Base-by-base conservation (phyloP, 2,888 invertebrate species). In the Chymomyza amoena region DNA sequence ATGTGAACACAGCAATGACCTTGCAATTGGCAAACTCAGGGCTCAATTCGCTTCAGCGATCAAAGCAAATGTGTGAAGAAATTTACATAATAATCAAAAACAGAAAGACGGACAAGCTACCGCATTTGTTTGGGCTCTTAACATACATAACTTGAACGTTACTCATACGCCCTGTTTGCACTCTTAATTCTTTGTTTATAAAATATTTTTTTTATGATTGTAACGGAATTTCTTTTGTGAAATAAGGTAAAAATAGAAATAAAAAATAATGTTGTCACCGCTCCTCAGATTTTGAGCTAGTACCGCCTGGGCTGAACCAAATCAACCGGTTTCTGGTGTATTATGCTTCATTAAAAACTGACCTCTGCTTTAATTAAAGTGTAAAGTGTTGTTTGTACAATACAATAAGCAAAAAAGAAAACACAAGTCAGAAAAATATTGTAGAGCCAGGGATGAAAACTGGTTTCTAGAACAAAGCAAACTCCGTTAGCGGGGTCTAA, bases 161-260 rank as follows among this genome's bases (percentile, higher is more conserved):
- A 79, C 79, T 78, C 79, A 78, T 78, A 59, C 73, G 69, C 60
- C 57, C 28, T 57, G 57, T 56, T 4, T 15, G 57, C 28, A 4
- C 57, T 25, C 25, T 9, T 76, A 64, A 76, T 79, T 79, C 79
- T 78, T 73, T 73, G 59, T 69, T 72, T 61, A 67, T 68, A 70
- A 75, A 7, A 32, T 32, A 32, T 32, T 32, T 32, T 70, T 72
- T 78, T 77, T 77, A 79, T 77, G 77, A 76, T 73, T 78, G 86
- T 81, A 85, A 84, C 84, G 87, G 85, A 74, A 85, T 62, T 85
- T 81, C 69, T 76, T 76, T 87, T 77, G 81, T 84, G 75, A 73
- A 74, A 76, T 75, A 70, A 66, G 75, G 69, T 64, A 60, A 68
- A 61, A 39, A 39, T 25, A n/a, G 45, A 36, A 62, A 62, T 25